phyloP scores from a whole-genome alignment of 2,797 vertebrate species.

The Diceros bicornis region DNA sequence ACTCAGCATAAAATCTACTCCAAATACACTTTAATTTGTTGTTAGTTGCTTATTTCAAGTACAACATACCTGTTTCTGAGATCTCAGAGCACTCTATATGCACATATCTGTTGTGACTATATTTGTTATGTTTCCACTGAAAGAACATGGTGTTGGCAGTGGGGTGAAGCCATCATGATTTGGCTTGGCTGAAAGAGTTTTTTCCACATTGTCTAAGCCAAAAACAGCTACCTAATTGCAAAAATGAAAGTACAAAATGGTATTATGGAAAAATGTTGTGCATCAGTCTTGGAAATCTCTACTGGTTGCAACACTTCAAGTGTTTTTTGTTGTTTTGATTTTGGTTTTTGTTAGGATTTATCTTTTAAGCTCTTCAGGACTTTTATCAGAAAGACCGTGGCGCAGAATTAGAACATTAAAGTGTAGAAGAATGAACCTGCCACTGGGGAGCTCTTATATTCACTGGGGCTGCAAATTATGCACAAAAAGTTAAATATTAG shows the following conservation, averaged over 20 bases:
- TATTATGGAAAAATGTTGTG: background rate
- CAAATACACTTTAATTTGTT: background rate
- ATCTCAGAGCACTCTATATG: background rate
- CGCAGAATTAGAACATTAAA: background rate
- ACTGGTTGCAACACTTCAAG: background rate
- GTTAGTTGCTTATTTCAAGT: background rate
- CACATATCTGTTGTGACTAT: background rate
- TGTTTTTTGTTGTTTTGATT: background rate
- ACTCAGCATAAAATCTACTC: background rate
- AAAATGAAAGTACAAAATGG: slow-evolving; percentile 2
- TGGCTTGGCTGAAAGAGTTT: background rate
- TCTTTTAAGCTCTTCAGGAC: background rate
- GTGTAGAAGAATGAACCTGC: background rate
- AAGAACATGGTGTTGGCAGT: background rate
- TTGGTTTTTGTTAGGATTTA: background rate
- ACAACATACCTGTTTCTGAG: background rate
- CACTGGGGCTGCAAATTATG: background rate
- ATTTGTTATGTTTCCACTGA: background rate
- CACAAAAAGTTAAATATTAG: background rate
- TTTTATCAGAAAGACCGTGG: background rate
- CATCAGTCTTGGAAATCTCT: background rate
- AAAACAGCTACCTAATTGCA: background rate
- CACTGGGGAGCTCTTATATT: background rate
- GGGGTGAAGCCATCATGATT: background rate
- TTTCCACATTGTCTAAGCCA: background rate